Conservation (phyloP, 2,113 vertebrate species). For the Tylochromis polylepis region DNA sequence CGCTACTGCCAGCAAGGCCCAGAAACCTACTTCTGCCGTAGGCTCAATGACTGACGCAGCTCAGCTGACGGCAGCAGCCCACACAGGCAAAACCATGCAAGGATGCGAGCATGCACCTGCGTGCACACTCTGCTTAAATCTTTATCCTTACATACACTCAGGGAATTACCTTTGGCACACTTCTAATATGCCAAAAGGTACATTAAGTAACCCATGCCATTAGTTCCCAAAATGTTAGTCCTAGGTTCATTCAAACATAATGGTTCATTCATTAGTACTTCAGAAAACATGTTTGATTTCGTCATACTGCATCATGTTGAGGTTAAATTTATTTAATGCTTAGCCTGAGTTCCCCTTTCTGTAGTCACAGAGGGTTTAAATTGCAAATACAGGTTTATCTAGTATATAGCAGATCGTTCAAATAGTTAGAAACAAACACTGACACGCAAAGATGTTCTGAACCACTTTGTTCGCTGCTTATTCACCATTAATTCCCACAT, state of each 20-base stretch:
- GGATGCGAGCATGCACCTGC: background rate
- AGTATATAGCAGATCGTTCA: constrained; percentile 1
- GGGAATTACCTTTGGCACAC: constrained; percentile 16
- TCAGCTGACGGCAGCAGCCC: constrained; percentile 9
- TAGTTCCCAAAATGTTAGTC: background rate
- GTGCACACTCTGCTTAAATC: constrained; percentile 1
- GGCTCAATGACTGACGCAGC: constrained; percentile 29
- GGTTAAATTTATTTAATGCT: background rate
- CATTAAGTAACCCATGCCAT: background rate
- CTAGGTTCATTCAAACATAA: background rate
- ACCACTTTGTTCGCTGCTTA: background rate
- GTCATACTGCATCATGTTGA: background rate
- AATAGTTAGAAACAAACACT: background rate
- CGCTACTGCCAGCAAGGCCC: constrained; percentile 47
- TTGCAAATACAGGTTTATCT: background rate
- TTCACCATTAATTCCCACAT: background rate
- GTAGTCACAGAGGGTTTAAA: background rate
- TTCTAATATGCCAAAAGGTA: constrained; percentile 12
- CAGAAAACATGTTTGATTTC: background rate
- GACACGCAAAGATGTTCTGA: background rate
- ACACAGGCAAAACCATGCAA: background rate
- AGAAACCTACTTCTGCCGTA: constrained; percentile 72
- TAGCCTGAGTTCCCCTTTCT: background rate
- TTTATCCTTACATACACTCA: background rate
- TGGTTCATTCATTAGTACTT: background rate